Conservation (phyloP, 2,113 vertebrate species). For the Eurystomus gularis region DNA sequence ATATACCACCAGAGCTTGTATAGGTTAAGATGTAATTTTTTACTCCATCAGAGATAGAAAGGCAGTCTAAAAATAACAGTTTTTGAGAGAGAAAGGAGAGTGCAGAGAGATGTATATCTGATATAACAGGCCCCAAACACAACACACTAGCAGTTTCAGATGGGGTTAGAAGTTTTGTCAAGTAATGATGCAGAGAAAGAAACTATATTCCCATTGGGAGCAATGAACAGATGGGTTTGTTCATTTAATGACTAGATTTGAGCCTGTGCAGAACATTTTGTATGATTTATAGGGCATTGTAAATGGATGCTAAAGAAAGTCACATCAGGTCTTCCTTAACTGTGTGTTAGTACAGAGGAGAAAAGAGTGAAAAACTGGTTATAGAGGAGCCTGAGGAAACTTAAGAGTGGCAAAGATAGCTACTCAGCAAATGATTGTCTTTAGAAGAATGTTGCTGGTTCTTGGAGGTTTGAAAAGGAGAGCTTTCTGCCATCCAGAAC, state of each 20-base stretch:
- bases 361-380: background rate
- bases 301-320: constrained; percentile 47
- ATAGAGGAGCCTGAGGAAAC: background rate
- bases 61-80: constrained; percentile 21
- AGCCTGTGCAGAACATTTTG: constrained; percentile 30
- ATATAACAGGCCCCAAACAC: background rate
- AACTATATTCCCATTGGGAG: constrained; percentile 46
- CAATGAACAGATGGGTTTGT: constrained; percentile 6
- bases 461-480: background rate
- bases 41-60: background rate
- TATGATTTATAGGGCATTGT: constrained; percentile 39
- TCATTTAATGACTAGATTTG: constrained; percentile 31
- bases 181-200: background rate
- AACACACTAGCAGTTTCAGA: background rate
- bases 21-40: constrained; percentile 21
- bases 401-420: background rate
- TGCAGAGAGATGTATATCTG: background rate
- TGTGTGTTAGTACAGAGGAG: background rate
- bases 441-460: background rate
- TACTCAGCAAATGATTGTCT: background rate
- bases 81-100: constrained; percentile 8
- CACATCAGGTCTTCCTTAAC: constrained; percentile 19
- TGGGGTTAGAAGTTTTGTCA: constrained; percentile 33
- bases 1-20: background rate
- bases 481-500: background rate